Base-by-base conservation (phyloP, 2,888 invertebrate species). In the Limenitis camilla region DNA sequence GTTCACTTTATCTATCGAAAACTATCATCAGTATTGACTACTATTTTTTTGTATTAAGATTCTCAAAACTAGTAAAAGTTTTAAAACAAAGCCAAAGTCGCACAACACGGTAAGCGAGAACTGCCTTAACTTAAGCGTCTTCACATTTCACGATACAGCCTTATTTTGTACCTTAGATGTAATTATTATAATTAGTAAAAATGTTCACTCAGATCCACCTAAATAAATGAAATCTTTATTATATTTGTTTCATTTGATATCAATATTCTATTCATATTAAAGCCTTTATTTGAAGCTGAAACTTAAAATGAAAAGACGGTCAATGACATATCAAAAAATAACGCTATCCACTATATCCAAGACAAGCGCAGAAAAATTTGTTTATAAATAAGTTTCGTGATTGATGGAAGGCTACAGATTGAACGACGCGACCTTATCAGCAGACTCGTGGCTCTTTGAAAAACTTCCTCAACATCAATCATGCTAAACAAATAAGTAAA, bases 71-170 rank as follows among this genome's bases (percentile, higher is more conserved):
- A 52, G 56, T 55, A 49, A 80, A 78, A 81, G 59, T 77, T 76
- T 69, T 50, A 49, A 51, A 49, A 60, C 63, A 69, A 68, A 70
- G 66, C 57, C 46, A 55, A 48, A 40, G 47, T 59, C 72, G 73
- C 78, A 78, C 76, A 68, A 79, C 78, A 78, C 73, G 78, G 78
- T 83, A 81, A 75, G 73, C 72, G 74, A 78, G 67, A 79, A 84
- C 82, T 85, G 83, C 85, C 85, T 85, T 86, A 85, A 70, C 60
- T 52, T 79, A 78, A 78, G 79, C 74, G 73, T 79, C 76, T 74
- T 81, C 83, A 84, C 84, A 71, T 81, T 72, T 80, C 85, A 86
- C 86, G 69, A 72, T 71, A 78, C 77, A 84, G 86, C 86, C 86
- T 86, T 86, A 86, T 86, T 86, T 85, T 85, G 68, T 83, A 86